Evolutionary conservation across 1,140 invertebrate genomes (phyloP).

Genomic region (Apis florea): DNA sequence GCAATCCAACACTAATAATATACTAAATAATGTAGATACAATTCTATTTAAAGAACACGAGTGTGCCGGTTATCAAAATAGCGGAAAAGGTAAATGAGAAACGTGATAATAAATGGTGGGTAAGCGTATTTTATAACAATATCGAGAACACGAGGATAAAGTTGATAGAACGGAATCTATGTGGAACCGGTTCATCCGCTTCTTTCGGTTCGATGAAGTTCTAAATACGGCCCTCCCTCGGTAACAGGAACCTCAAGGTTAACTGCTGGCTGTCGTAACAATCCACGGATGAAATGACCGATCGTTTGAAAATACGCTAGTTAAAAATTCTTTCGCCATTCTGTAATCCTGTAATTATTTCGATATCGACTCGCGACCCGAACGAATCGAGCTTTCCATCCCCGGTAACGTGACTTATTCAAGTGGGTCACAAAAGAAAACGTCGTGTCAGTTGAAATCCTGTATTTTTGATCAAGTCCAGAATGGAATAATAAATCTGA

Average conservation of each 20-base stretch:
- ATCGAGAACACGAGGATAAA: not conserved
- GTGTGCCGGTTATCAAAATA: not conserved
- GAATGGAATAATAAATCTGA: not conserved
- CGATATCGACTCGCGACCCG: not conserved
- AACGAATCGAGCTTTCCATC: not conserved
- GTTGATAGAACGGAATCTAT: conserved; percentile 2
- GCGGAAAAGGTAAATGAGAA: not conserved
- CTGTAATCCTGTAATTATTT: conserved; percentile 4
- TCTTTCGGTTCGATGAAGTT: conserved; percentile 40
- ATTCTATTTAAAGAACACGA: not conserved
- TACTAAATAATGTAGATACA: not conserved
- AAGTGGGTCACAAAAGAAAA: not conserved
- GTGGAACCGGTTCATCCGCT: conserved; percentile 48
- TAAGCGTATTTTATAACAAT: not conserved
- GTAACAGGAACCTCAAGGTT: conserved; percentile 48
- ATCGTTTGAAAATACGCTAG: conserved; percentile 13
- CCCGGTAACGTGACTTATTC: no score
- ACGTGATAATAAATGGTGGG: no score
- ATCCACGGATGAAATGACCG: conserved; percentile 8
- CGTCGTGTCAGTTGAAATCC: no score
- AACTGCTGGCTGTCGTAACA: conserved; percentile 37
- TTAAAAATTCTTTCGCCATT: not conserved
- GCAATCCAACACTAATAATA: not conserved
- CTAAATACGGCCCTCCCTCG: conserved; percentile 36
- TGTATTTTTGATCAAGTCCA: not conserved